Evolutionary conservation across 2,797 vertebrate genomes (phyloP), one percentile per base, ranked within the genome.

Genomic region (Pseudopleuronectes americanus): DNA sequence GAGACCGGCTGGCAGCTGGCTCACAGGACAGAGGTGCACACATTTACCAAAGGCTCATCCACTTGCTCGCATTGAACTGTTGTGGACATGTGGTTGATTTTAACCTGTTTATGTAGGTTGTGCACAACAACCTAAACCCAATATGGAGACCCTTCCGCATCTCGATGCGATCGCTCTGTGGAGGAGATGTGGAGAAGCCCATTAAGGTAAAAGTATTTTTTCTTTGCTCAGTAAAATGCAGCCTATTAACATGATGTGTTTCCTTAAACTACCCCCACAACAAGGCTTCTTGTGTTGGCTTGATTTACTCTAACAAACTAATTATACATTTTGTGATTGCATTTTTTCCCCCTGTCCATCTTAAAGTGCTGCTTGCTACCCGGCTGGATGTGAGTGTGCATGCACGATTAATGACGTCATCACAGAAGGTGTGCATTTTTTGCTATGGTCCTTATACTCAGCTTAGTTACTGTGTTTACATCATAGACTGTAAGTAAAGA

Each of bases 1-100:
- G 96, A 94, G 56, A 96, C 95, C 71, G 96, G 96, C 83, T 99
- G 98, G 98, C 94, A 97, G 81, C 95, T 99, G 89, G 96, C 96
- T 79, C 97, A 99, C 89, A 95, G 98, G 91, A 99, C 98, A 70
- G 98, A 99, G 96, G 98, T 99, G 87, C 76, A 36, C 1, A 54
- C 4, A 4, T 33, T 17, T 1, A 21, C 9, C 21, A 19, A 2
- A 2, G 22, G 9, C 17, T 23, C 9, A 0, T 19, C 43, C 9
- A 7, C 58, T 22, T 3, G 10, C 7, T 2, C 6, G 2, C 14
- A 9, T 14, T 2, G 7, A 10, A n/a, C 43, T 0, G 0, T 23
- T 1, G 0, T 0, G 8, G 14, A 49, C 33, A 3, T 2, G 4
- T 26, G 45, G 9, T 70, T 71, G 33, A 52, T 24, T 1, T 0